Conservation (phyloP, 2,888 invertebrate species). For the Lepeophtheirus nordmannii region DNA sequence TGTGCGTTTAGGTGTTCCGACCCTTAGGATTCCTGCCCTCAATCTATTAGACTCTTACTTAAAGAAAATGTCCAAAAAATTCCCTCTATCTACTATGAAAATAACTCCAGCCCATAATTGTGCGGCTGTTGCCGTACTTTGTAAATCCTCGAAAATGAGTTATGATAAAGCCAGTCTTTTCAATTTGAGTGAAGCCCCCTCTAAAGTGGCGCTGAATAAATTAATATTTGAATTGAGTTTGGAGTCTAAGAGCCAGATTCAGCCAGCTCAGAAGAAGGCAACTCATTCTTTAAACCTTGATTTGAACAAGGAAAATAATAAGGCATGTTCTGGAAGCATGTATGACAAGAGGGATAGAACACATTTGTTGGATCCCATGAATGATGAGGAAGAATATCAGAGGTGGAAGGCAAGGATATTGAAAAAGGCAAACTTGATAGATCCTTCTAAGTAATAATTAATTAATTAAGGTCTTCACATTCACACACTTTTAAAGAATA, state of each 20-base stretch:
- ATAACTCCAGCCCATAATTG: neutral
- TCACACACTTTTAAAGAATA: neutral
- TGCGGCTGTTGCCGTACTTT: neutral
- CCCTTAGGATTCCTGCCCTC: neutral
- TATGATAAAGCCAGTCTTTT: neutral
- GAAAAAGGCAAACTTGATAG: neutral
- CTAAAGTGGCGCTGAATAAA: neutral
- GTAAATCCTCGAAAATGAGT: neutral
- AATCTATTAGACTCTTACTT: neutral
- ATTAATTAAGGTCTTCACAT: too few species aligned
- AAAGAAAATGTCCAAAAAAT: neutral
- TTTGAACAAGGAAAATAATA: too few species aligned
- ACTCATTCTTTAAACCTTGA: too few species aligned
- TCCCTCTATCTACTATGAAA: neutral
- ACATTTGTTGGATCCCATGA: neutral
- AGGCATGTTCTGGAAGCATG: too few species aligned
- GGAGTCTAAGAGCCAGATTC: neutral
- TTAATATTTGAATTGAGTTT: neutral
- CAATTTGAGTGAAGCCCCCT: neutral
- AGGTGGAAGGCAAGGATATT: constrained; percentile 13
- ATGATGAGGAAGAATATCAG: constrained; percentile 6
- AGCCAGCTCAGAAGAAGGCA: neutral
- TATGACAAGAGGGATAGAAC: neutral
- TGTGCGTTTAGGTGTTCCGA: neutral
- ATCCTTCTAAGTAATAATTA: neutral